Conservation (phyloP, 2,113 vertebrate genomes). For the Morphnarchus princeps region DNA sequence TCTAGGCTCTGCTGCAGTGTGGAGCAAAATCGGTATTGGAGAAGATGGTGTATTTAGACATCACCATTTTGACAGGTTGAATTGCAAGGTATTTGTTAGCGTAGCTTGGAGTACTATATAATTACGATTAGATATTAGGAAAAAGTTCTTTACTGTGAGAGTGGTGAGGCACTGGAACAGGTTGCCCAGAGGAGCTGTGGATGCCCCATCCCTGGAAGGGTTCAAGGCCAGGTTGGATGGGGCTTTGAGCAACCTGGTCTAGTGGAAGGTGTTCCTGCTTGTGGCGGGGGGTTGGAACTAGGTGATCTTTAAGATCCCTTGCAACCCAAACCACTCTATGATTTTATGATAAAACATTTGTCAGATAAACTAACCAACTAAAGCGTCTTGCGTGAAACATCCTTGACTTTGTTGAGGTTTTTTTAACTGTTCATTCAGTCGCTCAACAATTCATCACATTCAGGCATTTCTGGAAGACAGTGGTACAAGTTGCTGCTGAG, state of each 20-base stretch:
- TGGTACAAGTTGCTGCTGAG: neutral
- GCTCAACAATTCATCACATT: neutral
- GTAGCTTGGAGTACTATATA: neutral
- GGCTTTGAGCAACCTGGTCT: too few relatives aligned
- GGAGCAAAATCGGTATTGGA: neutral
- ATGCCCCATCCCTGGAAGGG: too few relatives aligned
- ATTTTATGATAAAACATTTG: neutral
- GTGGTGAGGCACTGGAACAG: too few relatives aligned
- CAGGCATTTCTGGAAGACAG: neutral
- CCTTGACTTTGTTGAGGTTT: neutral
- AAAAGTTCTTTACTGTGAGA: too few relatives aligned
- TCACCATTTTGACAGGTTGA: neutral
- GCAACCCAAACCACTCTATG: too few relatives aligned
- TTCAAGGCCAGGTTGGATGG: too few relatives aligned
- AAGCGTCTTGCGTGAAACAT: neutral
- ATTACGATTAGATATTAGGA: too few relatives aligned
- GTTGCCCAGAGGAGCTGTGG: too few relatives aligned
- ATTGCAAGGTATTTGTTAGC: neutral
- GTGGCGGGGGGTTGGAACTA: too few relatives aligned
- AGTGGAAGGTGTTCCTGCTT: too few relatives aligned
- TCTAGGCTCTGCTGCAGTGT: neutral
- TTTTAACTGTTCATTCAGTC: neutral
- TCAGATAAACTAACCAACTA: neutral
- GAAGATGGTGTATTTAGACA: neutral
- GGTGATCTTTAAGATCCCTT: too few relatives aligned